Conservation (phyloP, 2,797 vertebrate species). For the Trichosurus vulpecula region DNA sequence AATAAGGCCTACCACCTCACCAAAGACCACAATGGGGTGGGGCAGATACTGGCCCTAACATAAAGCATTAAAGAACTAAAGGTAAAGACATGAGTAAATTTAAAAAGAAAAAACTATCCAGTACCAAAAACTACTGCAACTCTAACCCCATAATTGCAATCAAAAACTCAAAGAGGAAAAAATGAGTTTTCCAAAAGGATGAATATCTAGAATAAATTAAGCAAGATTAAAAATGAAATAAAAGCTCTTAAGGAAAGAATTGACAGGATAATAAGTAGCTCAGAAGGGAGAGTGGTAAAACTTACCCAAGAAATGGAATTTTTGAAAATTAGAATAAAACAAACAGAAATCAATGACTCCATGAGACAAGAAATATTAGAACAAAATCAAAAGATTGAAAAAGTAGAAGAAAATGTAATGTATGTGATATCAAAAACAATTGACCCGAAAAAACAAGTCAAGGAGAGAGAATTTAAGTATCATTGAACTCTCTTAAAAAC, state of each 20-base stretch:
- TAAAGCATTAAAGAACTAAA: neutral
- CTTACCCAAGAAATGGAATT: neutral
- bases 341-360: neutral
- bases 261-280: neutral
- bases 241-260: neutral
- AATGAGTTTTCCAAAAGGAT: neutral
- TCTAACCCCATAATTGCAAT: neutral
- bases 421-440: neutral
- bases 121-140: neutral
- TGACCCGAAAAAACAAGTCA: neutral
- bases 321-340: neutral
- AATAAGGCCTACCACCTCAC: neutral
- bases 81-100: neutral
- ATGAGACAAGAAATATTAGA: neutral
- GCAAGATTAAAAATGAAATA: neutral
- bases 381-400: neutral
- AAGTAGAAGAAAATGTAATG: neutral
- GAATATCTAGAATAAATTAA: neutral
- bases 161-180: neutral
- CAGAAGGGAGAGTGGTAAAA: neutral
- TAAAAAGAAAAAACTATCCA: neutral
- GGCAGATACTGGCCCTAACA: neutral
- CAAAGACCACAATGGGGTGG: neutral
- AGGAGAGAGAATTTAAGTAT: neutral
- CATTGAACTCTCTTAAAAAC: neutral